These are phyloP conservation scores for Chrosomus eos DNA, from an alignment of 2,797 vertebrate genomes.

Conservation along the genomic window DNA sequence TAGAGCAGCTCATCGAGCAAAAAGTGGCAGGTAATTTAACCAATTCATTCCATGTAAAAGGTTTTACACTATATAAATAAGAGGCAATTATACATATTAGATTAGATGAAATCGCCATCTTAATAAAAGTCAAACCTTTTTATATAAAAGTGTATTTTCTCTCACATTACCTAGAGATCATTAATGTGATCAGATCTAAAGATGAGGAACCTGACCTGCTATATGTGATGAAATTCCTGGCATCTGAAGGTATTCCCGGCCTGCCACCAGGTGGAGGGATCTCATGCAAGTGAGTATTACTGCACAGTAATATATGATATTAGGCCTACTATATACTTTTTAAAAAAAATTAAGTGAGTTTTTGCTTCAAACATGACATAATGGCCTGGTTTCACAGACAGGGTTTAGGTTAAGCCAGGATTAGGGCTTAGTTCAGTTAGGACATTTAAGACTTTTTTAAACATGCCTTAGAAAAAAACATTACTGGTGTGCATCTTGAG, in stretches of 20 bases:
- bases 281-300: constrained; percentile 79
- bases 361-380: neutral
- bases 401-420: too few species aligned
- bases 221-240: constrained; percentile 79
- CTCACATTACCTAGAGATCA: constrained; percentile 69
- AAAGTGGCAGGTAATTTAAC: constrained; percentile 79
- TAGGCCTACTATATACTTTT: neutral
- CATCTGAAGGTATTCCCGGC: constrained; percentile 75
- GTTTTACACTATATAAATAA: neutral
- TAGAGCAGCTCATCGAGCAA: constrained; percentile 75
- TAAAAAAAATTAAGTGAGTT: neutral
- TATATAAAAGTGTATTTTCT: neutral
- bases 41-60: neutral
- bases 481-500: too few species aligned
- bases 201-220: constrained; percentile 76
- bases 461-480: too few species aligned
- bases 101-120: neutral
- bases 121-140: neutral
- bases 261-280: constrained; percentile 85
- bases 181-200: constrained; percentile 72
- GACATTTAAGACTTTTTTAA: too few species aligned
- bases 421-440: too few species aligned
- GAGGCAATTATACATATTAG: neutral
- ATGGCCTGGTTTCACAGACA: too few species aligned
- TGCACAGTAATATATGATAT: neutral